These are phyloP conservation scores for Ptychoptera albimana DNA, from an alignment of 2,888 invertebrate genomes.

Conservation along the genomic window DNA sequence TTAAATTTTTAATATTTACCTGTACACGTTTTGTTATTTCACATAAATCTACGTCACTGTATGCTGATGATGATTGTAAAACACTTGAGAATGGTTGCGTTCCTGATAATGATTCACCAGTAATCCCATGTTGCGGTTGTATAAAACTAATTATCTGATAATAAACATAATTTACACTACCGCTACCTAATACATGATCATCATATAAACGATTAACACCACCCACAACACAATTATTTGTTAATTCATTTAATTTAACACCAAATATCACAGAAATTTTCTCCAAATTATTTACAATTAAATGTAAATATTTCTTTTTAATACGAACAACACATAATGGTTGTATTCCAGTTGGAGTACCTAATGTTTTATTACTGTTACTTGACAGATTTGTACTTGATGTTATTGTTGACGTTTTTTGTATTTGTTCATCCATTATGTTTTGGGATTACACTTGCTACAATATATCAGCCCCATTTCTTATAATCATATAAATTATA, in stretches of 20 bases:
- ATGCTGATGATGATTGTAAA: neutral
- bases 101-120: too few relatives aligned
- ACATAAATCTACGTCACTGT: conserved; percentile 1
- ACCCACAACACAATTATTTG: neutral
- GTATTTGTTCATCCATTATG: neutral
- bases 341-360: too few relatives aligned
- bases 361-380: neutral
- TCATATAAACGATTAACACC: neutral
- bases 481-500: neutral
- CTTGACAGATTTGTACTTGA: neutral
- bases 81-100: too few relatives aligned
- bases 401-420: neutral
- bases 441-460: neutral
- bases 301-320: conserved; percentile 1
- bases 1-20: neutral
- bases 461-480: neutral
- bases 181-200: neutral
- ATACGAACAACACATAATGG: neutral
- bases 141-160: too few relatives aligned
- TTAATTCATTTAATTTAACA: conserved; percentile 1
- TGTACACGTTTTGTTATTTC: conserved; percentile 3
- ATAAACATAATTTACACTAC: too few relatives aligned
- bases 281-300: conserved; percentile 3
- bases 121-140: too few relatives aligned
- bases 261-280: conserved; percentile 5